Evolutionary conservation across 2,113 vertebrate species (phyloP).

Genomic region (Myiozetetes cayanensis): DNA sequence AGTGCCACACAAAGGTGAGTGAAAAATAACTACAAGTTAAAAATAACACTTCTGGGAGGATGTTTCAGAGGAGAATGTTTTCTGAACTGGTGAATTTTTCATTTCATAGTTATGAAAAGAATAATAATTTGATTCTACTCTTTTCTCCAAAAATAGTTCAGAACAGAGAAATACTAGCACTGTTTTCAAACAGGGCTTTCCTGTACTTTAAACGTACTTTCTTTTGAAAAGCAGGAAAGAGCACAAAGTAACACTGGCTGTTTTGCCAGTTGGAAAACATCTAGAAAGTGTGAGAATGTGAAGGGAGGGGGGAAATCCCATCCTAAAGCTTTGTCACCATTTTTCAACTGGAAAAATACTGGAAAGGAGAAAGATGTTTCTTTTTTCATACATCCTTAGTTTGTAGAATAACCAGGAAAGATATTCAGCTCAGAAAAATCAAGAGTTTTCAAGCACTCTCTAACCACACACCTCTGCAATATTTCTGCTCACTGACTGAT

Average conservation of each 20-base stretch:
- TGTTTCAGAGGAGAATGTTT: neutral
- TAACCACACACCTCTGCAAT: neutral
- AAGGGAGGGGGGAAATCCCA: neutral
- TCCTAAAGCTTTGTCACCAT: slow-evolving; percentile 9
- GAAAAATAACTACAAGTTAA: neutral
- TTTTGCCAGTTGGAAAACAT: slow-evolving; percentile 37
- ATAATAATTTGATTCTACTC: neutral
- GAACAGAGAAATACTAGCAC: neutral
- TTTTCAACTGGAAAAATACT: slow-evolving; percentile 34
- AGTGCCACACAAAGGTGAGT: neutral
- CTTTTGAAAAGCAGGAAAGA: neutral
- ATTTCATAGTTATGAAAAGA: neutral
- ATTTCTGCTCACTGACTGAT: neutral
- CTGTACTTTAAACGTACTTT: neutral
- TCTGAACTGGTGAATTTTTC: neutral
- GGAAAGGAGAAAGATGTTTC: neutral
- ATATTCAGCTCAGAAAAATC: neutral
- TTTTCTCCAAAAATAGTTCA: neutral
- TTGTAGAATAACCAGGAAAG: neutral
- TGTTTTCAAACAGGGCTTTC: slow-evolving; percentile 13
- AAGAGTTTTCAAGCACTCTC: neutral
- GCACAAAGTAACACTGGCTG: neutral
- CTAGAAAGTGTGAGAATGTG: slow-evolving; percentile 28
- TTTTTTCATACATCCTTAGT: neutral
- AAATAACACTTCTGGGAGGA: neutral